Percentiles rank a stretch among this genome's conserved stretches.
phyloP scores from a whole-genome alignment of 2,888 invertebrate genomes.

The Phaedon cochleariae region DNA sequence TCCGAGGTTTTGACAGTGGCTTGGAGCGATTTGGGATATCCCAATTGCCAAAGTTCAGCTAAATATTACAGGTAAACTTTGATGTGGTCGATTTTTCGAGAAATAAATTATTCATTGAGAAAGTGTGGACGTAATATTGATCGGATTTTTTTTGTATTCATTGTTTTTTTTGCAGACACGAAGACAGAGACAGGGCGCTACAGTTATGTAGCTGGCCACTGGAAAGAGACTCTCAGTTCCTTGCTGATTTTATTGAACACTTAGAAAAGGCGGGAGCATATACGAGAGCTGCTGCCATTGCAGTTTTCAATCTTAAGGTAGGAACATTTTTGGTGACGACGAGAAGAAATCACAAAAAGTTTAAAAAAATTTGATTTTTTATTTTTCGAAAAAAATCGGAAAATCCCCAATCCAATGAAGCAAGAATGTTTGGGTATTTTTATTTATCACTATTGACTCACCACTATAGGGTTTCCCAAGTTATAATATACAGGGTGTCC shows the following conservation, averaged over 20 bases:
- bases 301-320: slow-evolving; percentile 84
- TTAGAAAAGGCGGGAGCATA: slow-evolving; percentile 78
- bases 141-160: not conserved
- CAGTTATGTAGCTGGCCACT: slow-evolving; percentile 91
- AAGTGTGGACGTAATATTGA: not conserved
- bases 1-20: slow-evolving; percentile 71
- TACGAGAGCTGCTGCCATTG: slow-evolving; percentile 89
- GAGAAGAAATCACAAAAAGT: too few species aligned
- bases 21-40: slow-evolving; percentile 72
- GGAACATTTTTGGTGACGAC: too few species aligned
- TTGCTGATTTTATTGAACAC: slow-evolving; percentile 70
- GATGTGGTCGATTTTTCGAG: too few species aligned
- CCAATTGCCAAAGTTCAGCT: slow-evolving; percentile 63
- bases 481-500: too few species aligned
- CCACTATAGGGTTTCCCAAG: too few species aligned
- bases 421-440: too few species aligned
- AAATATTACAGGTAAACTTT: slow-evolving; percentile 68
- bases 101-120: too few species aligned
- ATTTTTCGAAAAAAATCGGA: too few species aligned
- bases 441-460: too few species aligned
- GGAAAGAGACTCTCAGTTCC: slow-evolving; percentile 72
- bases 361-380: too few species aligned
- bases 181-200: slow-evolving; percentile 81
- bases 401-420: too few species aligned
- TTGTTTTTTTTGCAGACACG: slow-evolving; percentile 64